These are phyloP conservation scores for Baronia brevicornis DNA, from an alignment of 2,888 invertebrate species.

Conservation along the genomic window DNA sequence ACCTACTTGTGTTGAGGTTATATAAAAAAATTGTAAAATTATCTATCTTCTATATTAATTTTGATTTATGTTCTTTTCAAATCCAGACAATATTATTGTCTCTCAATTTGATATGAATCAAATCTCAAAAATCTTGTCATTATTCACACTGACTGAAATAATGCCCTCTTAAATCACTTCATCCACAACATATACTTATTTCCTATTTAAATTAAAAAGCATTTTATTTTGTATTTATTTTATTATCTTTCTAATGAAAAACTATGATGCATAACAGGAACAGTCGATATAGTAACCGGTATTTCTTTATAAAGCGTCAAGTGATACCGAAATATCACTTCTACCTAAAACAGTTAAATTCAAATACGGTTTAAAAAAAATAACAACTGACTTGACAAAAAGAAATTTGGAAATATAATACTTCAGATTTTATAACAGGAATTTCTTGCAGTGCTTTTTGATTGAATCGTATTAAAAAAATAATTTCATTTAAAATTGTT, in stretches of 20 bases:
- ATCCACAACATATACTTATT: too few species aligned
- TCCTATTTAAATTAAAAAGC: constrained; percentile 1
- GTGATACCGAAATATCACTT: constrained; percentile 23
- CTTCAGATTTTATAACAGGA: not conserved
- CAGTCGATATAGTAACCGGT: constrained; percentile 23
- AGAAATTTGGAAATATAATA: constrained; percentile 18
- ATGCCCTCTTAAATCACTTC: too few species aligned
- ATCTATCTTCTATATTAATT: too few species aligned
- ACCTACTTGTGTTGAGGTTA: too few species aligned
- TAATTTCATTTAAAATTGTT: not conserved
- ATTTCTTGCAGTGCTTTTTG: not conserved
- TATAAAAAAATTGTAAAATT: too few species aligned
- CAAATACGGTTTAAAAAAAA: too few species aligned
- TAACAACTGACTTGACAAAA: too few species aligned
- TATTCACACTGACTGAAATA: too few species aligned
- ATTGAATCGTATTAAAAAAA: not conserved
- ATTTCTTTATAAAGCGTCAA: constrained; percentile 22
- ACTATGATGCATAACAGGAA: constrained; percentile 19
- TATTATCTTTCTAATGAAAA: constrained; percentile 17
- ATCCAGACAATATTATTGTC: too few species aligned
- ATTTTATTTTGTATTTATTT: not conserved
- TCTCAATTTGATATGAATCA: too few species aligned
- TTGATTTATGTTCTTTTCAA: too few species aligned
- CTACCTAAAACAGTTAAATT: constrained; percentile 22
- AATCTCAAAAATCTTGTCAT: too few species aligned